These are phyloP conservation scores for Drosophila subpulchrella DNA, from an alignment of 1,140 invertebrate species.

Conservation along the genomic window DNA sequence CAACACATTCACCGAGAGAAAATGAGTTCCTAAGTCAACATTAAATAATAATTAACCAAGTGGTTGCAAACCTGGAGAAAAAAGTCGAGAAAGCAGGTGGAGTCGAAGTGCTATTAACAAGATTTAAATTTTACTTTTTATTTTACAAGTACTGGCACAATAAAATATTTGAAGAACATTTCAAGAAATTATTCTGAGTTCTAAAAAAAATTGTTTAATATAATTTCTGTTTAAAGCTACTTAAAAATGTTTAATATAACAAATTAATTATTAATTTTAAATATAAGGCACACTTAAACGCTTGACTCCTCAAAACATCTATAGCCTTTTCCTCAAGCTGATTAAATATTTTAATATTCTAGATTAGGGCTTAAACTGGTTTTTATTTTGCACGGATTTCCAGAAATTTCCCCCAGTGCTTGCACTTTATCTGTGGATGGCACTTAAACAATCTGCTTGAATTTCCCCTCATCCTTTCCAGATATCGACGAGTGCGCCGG, in stretches of 20 bases:
- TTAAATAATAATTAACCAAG: background rate
- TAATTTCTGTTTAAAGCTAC: too few species aligned
- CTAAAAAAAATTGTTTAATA: too few species aligned
- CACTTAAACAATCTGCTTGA: constrained; percentile 54
- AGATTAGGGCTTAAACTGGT: background rate
- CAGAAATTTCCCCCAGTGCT: background rate
- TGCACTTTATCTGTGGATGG: constrained; percentile 51
- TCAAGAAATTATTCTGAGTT: too few species aligned
- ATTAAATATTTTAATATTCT: too few species aligned
- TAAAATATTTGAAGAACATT: too few species aligned
- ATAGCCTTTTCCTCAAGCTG: too few species aligned
- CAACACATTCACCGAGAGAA: constrained; percentile 61
- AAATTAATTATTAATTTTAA: too few species aligned
- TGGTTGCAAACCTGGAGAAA: background rate
- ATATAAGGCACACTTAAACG: too few species aligned
- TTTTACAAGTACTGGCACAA: too few species aligned
- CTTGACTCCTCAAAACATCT: too few species aligned
- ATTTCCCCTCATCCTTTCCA: constrained; percentile 61
- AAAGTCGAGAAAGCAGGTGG: background rate
- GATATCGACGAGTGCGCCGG: constrained; percentile 94
- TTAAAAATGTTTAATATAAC: too few species aligned
- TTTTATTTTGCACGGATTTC: background rate
- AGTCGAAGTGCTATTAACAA: background rate
- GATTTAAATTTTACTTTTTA: background rate
- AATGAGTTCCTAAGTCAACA: background rate